Evolutionary conservation across 2,797 vertebrate genomes (phyloP), one percentile per base, ranked within the genome.

Genomic region (Falco concolor): DNA sequence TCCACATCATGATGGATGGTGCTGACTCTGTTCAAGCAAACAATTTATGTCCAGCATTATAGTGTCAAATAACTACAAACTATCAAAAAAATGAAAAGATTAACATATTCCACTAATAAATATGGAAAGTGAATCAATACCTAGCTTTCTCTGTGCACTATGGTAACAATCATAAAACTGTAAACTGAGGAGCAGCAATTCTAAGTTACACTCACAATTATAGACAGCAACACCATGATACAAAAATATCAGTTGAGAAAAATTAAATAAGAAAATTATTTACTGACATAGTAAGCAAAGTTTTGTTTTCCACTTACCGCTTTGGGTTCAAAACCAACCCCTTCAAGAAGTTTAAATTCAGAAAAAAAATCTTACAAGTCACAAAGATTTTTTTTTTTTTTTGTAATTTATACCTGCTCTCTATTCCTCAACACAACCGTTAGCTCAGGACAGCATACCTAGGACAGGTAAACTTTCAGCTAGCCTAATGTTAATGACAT

Each of bases 301-400:
- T 13, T 74, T 72, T 73, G 4, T 24, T 75, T 54, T 65, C n/a
- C 24, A 87, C 28, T 61, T 47, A 65, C 5, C 12, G 47, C 47
- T 63, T 28, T 4, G 40, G 10, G 6, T 44, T 87, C 32, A 95
- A 76, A 69, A 7, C 0, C 12, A 23, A 70, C 8, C 4, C 50
- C 24, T 70, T 57, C 4, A 13, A 11, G 2, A 86, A 27, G 9
- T 11, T 89, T 56, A 60, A 77, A 70, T 42, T 59, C 0, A 23
- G 34, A 1, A 80, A 77, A 77, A 88, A 82, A 67, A 38, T 44
- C 5, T 50, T 28, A 18, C 0, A 68, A 45, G 18, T 30, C 3
- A 38, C 2, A 0, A 25, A 15, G 16, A 8, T 23, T 38, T 5
- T 12, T 36, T 59, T 23, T 10, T 8, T n/a, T 14, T 36, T 36